Evolutionary conservation across 2,888 invertebrate species (phyloP).

Genomic region (Pyrrhia umbra): DNA sequence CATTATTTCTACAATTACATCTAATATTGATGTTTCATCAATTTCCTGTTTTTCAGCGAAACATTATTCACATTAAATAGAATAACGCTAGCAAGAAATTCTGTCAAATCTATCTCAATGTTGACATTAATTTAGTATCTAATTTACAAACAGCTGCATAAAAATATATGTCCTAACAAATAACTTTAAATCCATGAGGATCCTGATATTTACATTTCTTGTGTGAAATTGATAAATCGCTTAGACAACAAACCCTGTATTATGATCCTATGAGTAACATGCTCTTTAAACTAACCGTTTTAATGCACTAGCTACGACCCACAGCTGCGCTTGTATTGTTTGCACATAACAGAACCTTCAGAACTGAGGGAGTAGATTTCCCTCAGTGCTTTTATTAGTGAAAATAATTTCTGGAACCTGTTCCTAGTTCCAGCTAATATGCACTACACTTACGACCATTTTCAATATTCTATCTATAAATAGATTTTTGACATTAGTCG

Average conservation of each 20-base stretch:
- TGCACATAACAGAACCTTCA: too few relatives aligned
- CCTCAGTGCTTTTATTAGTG: too few relatives aligned
- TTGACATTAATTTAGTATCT: slow-evolving; percentile 24
- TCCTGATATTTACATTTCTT: slow-evolving; percentile 55
- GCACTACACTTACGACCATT: too few relatives aligned
- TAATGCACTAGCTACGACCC: too few relatives aligned
- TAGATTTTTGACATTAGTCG: too few relatives aligned
- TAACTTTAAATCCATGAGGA: slow-evolving; percentile 52
- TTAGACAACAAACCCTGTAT: slow-evolving; percentile 71
- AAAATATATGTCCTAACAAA: slow-evolving; percentile 63
- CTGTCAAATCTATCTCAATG: neutral
- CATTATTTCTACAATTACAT: neutral
- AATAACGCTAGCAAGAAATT: slow-evolving; percentile 18
- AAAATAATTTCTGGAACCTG: too few relatives aligned
- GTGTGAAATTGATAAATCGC: slow-evolving; percentile 58
- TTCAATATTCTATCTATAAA: too few relatives aligned
- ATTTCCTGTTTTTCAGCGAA: slow-evolving; percentile 1
- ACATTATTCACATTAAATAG: slow-evolving; percentile 38
- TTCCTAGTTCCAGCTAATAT: too few relatives aligned
- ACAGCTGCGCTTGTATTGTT: too few relatives aligned
- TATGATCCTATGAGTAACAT: slow-evolving; percentile 65
- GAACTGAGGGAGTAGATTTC: too few relatives aligned
- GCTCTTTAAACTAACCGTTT: slow-evolving; percentile 38
- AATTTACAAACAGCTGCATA: slow-evolving; percentile 63
- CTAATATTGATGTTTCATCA: slow-evolving; percentile 35